A percentile compares a stretch with the other conserved stretches of the same genome.
phyloP scores from a whole-genome alignment of 2,888 invertebrate genomes.

The Drosophila trichaetosa region DNA sequence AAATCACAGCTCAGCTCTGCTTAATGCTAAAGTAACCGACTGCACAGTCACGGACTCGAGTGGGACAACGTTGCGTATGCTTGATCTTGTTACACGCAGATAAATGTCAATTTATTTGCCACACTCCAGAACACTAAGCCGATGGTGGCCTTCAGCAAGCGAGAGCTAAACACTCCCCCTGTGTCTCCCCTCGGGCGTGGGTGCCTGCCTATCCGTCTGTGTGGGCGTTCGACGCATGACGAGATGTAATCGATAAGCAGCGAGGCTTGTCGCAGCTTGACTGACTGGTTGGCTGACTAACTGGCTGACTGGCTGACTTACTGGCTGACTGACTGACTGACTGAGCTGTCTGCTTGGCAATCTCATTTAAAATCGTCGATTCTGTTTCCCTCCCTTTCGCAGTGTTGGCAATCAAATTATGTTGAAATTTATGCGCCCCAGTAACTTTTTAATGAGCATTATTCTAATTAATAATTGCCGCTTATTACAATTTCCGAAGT shows the following conservation, averaged over 20 bases:
- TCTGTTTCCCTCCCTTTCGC: constrained; percentile 1
- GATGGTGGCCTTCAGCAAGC: constrained; percentile 52
- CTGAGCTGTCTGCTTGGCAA: constrained; percentile 49
- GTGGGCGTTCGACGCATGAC: constrained; percentile 49
- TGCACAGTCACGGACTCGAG: constrained; percentile 8
- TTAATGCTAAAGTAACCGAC: constrained; percentile 17
- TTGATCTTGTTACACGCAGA: constrained; percentile 79
- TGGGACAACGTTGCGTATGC: constrained; percentile 70
- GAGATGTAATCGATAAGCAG: constrained; percentile 77
- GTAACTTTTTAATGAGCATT: constrained; percentile 71
- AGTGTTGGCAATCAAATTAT: constrained; percentile 64
- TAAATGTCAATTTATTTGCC: constrained; percentile 80
- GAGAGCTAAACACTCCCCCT: constrained; percentile 2
- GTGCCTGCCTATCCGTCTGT: constrained; percentile 11
- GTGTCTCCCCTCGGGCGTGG: background rate
- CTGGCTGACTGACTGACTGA: constrained; percentile 28
- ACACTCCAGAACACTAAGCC: constrained; percentile 78
- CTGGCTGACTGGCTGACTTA: constrained; percentile 26
- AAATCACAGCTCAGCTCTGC: constrained; percentile 60
- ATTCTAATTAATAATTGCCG: constrained; percentile 67
- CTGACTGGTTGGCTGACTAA: background rate
- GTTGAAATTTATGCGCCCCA: constrained; percentile 60
- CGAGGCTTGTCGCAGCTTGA: constrained; percentile 53
- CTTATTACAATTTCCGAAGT: constrained; percentile 27
- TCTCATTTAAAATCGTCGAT: constrained; percentile 63